A percentile compares a stretch with the other conserved stretches of the same genome.
phyloP scores from a whole-genome alignment of 2,797 vertebrate genomes.

The Mastacembelus armatus region DNA sequence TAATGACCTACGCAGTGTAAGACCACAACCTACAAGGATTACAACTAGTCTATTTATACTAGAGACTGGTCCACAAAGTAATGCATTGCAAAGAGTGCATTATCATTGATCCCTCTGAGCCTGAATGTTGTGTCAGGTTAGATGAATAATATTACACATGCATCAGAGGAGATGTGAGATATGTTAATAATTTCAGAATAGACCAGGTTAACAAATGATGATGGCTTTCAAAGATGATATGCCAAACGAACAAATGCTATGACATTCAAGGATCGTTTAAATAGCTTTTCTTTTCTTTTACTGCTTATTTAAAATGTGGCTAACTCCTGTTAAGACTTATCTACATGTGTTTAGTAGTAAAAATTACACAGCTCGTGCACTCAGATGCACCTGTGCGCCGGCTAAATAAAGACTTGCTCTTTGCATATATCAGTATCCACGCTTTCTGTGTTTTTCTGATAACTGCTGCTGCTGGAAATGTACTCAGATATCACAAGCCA shows the following conservation, averaged over 20 bases:
- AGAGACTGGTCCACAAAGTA: not conserved
- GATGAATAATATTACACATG: constrained; percentile 37
- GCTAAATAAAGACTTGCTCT: constrained; percentile 14
- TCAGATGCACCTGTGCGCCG: not conserved
- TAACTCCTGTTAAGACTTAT: not conserved
- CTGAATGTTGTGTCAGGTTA: constrained; percentile 28
- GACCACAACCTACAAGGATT: not conserved
- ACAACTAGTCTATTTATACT: not conserved
- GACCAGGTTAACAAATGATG: too few relatives aligned
- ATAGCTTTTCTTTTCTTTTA: too few relatives aligned
- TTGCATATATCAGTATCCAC: constrained; percentile 18
- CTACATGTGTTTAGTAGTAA: not conserved
- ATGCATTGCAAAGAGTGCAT: too few relatives aligned
- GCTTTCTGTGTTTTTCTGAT: constrained; percentile 16
- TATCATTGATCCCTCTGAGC: constrained; percentile 20
- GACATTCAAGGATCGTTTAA: too few relatives aligned
- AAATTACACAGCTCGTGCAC: constrained; percentile 13
- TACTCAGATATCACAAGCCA: constrained; percentile 2
- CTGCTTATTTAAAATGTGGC: constrained; percentile 8
- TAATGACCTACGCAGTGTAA: not conserved
- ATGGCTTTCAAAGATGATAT: not conserved
- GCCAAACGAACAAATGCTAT: not conserved
- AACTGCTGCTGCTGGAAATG: constrained; percentile 19
- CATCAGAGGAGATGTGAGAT: constrained; percentile 10
- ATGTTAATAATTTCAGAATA: constrained; percentile 22